Conservation (phyloP, 2,888 invertebrate genomes). For the Hirudinaria manillensis region DNA sequence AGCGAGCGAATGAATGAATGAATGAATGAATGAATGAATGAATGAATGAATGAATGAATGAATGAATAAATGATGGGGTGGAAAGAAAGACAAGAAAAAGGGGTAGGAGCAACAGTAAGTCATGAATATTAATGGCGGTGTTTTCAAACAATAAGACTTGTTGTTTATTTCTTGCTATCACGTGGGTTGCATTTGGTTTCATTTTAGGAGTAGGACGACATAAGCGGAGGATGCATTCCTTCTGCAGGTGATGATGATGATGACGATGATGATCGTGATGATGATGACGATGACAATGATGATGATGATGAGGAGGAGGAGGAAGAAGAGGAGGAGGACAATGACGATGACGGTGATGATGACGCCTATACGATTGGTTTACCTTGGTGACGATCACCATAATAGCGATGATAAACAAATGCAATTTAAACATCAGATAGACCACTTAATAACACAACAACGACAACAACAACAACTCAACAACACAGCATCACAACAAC, state of each 20-base stretch:
- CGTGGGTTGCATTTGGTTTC: too few species aligned
- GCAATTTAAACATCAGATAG: too few species aligned
- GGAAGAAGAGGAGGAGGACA: too few species aligned
- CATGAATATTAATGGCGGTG: neutral
- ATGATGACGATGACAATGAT: neutral
- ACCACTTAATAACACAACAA: too few species aligned
- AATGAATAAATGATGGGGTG: neutral
- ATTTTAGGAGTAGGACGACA: too few species aligned
- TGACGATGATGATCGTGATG: neutral
- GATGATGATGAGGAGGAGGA: conserved; percentile 23
- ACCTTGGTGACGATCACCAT: too few species aligned
- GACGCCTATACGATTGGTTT: conserved; percentile 15
- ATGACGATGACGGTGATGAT: conserved; percentile 32
- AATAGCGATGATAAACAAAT: too few species aligned
- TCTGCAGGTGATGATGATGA: conserved; percentile 1
- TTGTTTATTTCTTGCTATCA: too few species aligned
- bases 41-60: neutral
- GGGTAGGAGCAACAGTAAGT: neutral
- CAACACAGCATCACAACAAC: too few species aligned
- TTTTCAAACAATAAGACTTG: neutral
- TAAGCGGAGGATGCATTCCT: too few species aligned
- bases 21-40: neutral
- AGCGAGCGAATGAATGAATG: neutral
- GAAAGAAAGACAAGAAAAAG: neutral
- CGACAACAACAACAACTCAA: too few species aligned